Evolutionary conservation across 2,113 vertebrate genomes (phyloP).

Genomic region (Indicator indicator): DNA sequence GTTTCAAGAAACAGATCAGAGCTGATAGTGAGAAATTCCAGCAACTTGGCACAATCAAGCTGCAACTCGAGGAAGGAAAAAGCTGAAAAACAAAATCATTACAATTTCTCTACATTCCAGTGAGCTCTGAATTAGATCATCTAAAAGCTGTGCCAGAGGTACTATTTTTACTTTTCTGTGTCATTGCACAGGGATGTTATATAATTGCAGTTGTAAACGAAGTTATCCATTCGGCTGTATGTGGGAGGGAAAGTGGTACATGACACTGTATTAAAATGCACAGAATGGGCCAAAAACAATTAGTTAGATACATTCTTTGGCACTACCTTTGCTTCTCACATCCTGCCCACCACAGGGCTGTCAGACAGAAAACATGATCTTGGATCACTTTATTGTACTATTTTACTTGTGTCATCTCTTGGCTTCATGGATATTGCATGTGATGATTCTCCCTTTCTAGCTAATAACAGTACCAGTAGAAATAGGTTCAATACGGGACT

Average conservation of each 20-base stretch:
- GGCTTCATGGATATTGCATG: not conserved
- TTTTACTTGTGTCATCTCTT: not conserved
- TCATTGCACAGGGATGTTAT: not conserved
- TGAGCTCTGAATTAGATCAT: not conserved
- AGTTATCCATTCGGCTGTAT: not conserved
- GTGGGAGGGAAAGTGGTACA: not conserved
- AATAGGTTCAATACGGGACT: not conserved
- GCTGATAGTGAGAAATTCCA: not conserved
- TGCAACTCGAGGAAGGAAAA: not conserved
- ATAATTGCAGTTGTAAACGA: slow-evolving; percentile 20
- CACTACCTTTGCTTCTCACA: not conserved
- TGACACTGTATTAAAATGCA: not conserved
- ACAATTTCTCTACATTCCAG: not conserved
- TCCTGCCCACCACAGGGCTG: not conserved
- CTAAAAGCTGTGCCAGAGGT: not conserved
- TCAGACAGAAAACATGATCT: not conserved
- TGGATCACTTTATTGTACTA: not conserved
- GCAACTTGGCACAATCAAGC: not conserved
- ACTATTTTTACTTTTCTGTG: not conserved
- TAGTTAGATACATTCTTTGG: not conserved
- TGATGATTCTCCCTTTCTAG: not conserved
- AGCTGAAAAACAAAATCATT: not conserved
- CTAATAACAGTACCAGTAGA: not conserved
- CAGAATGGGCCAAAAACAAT: not conserved
- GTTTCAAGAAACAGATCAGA: not conserved